Conservation (phyloP, 2,888 invertebrate species). For the Incurvaria masculella region DNA sequence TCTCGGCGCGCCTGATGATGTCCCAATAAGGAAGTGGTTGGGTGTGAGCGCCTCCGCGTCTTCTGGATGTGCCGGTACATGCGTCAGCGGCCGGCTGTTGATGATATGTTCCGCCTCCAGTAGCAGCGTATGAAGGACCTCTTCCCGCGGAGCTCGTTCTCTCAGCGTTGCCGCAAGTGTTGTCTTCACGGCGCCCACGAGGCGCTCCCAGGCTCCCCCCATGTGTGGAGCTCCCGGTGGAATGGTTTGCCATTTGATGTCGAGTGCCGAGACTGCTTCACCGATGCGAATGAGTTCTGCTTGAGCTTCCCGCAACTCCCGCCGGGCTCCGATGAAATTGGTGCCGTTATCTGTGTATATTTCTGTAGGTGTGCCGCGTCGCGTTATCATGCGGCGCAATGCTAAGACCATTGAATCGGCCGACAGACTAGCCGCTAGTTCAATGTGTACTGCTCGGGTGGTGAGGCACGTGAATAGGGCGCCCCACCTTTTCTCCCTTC, state of each 20-base stretch:
- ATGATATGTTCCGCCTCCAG: slow-evolving; percentile 2
- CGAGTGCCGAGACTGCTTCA: not conserved
- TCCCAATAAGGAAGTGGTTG: not conserved
- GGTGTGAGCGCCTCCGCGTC: slow-evolving; percentile 5
- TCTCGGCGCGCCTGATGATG: not conserved
- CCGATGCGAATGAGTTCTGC: not conserved
- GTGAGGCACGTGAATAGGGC: slow-evolving; percentile 8
- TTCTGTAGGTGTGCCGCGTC: slow-evolving; percentile 7
- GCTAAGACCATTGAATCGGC: slow-evolving; percentile 14
- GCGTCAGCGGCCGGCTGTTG: slow-evolving; percentile 1
- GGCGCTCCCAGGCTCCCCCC: slow-evolving; percentile 4
- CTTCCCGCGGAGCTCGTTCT: not conserved
- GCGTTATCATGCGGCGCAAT: slow-evolving; percentile 9
- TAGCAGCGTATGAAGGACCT: slow-evolving; percentile 1
- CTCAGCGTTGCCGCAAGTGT: not conserved
- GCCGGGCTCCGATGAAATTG: slow-evolving; percentile 11
- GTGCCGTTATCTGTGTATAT: slow-evolving; percentile 16
- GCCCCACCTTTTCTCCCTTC: slow-evolving; percentile 10
- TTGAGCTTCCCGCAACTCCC: slow-evolving; percentile 6
- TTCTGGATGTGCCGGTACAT: not conserved
- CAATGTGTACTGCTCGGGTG: slow-evolving; percentile 7
- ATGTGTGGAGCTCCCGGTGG: slow-evolving; percentile 1
- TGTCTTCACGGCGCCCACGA: slow-evolving; percentile 1
- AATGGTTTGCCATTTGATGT: slow-evolving; percentile 4
- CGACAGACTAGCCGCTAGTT: slow-evolving; percentile 1